These are phyloP conservation scores for Trachelipus rathkii DNA, from an alignment of 1,140 invertebrate genomes.

Conservation along the genomic window DNA sequence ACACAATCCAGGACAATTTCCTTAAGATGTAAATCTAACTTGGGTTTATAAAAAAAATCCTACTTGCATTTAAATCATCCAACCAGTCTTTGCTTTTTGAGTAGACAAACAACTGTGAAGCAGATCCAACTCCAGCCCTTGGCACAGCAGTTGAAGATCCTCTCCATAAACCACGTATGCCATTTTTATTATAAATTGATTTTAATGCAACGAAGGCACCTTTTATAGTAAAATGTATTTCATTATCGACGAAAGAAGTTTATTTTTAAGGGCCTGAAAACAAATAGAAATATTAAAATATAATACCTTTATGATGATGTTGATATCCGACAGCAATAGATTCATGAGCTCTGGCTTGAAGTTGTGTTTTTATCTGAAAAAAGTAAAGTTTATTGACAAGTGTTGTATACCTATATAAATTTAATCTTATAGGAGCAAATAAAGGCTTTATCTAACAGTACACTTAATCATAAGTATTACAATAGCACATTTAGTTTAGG, in stretches of 20 bases:
- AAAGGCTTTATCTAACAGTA: too few relatives aligned
- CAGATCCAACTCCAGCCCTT: constrained; percentile 74
- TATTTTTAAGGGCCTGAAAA: too few relatives aligned
- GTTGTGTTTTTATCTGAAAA: constrained; percentile 22
- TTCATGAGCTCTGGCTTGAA: constrained; percentile 21
- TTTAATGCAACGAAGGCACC: background rate
- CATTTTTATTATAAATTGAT: constrained; percentile 52
- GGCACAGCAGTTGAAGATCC: constrained; percentile 71
- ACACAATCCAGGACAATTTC: too few relatives aligned
- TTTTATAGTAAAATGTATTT: background rate
- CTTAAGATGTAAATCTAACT: too few relatives aligned
- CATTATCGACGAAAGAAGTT: too few relatives aligned
- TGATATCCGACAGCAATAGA: constrained; percentile 23
- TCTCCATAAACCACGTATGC: constrained; percentile 67
- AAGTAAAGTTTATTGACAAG: background rate
- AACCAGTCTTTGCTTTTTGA: constrained; percentile 57
- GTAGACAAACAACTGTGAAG: constrained; percentile 79
- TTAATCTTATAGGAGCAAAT: too few relatives aligned
- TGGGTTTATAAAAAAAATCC: background rate
- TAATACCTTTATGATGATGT: constrained; percentile 28
- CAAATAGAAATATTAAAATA: too few relatives aligned
- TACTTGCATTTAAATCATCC: constrained; percentile 54
- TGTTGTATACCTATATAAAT: too few relatives aligned
- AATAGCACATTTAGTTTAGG: too few relatives aligned
- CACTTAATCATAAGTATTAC: too few relatives aligned